Evolutionary conservation across 2,797 vertebrate genomes (phyloP), one percentile per base, ranked within the genome.

Genomic region (Lagodon rhomboides): DNA sequence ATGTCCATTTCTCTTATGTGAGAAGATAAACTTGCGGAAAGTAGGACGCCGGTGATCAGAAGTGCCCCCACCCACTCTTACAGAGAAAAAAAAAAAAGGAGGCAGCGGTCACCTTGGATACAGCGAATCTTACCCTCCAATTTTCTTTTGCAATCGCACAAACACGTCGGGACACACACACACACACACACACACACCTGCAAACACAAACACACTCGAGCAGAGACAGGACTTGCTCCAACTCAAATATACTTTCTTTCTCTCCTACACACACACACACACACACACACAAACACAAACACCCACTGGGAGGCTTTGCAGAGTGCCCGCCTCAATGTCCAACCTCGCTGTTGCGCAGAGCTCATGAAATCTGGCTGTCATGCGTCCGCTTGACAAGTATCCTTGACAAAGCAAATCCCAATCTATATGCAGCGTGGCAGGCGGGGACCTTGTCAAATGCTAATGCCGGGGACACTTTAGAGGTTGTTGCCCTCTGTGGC

Each of bases 391-490:
- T 94, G 92, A 93, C 94, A 92, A 91, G 92, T 91, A 93, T 92
- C 93, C 90, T 93, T 92, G 92, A 95, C 92, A 93, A 94, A 93
- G 89, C 85, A 91, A 92, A 91, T 90, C 90, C 89, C 86, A 89
- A 93, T 95, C 94, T 94, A 93, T 94, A 93, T 94, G 92, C 92
- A 83, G 89, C 58, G 22, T 77, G 79, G 88, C 93, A 90, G 88
- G 81, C 86, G 10, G 81, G 69, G 91, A 92, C 94, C 92, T 93
- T 91, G 94, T 93, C 91, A 93, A 87, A 93, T 92, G 90, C 88
- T 94, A 94, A 95, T 95, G 80, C 87, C 86, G 86, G 91, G 90
- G 91, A 92, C 93, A 90, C 92, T 89, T 91, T 88, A 84, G 88
- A 93, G 91, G 91, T 91, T 89, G 90, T 89, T 89, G 90, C 80